Evolutionary conservation across 37 sponge, comb jelly and placozoan genomes (phyloP), one percentile per base, ranked within the genome.

Genomic region (Agelas oroides): DNA sequence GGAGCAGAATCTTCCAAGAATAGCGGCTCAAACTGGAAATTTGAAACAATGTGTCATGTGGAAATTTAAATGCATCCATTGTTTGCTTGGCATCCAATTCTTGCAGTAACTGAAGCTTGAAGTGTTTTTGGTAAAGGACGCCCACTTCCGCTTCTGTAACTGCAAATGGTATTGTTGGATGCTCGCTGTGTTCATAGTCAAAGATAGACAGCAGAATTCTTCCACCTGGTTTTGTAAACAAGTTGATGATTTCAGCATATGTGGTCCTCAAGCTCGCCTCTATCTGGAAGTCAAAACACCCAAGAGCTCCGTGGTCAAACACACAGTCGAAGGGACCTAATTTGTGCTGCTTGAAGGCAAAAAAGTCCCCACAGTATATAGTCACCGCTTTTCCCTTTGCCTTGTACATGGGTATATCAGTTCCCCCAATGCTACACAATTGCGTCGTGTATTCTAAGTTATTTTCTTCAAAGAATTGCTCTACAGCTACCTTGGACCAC

Each of bases 351-450:
- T 17, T 32, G 33, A 71, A 71, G 11, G 40, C 39, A 71, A 71
- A n/a, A 71, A 71, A n/a, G n/a, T 71, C 73, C 15, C 73, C 36
- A 71, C 73, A 71, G 40, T 71, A 71, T 11, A 71, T 11, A 71
- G 73, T 34, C 11, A 71, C 23, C 18, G 14, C 53, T 20, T 46
- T 37, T 34, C 17, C 20, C 20, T 23, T 71, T 19, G 73, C 41
- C 14, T 33, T 17, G 73, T 71, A 71, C 53, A 71, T 40, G 11
- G 16, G 17, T 19, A 71, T 33, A 14, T 71, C 21, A 66, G 13
- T 14, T 66, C 20, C 68, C 17, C 17, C 17, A 17, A 56, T 56
- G 20, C 23, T 64, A 21, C 23, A 15, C n/a, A 35, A 17, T 23
- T 71, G 14, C n/a, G 36, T 71, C 11, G 13, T 40, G 33, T 71